Conservation (phyloP, 2,113 vertebrate species). For the Archilochus colubris region DNA sequence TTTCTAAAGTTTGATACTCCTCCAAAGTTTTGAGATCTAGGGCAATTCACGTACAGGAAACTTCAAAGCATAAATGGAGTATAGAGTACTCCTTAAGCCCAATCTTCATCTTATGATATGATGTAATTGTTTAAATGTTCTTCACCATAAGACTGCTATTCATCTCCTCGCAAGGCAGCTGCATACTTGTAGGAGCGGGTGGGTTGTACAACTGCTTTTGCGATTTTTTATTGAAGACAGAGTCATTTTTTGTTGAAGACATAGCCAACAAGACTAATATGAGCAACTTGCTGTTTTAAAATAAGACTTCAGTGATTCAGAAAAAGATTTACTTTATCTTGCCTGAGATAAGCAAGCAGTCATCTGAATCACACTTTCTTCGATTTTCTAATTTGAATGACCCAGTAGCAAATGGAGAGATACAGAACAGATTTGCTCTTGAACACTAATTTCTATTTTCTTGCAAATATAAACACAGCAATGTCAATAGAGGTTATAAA, state of each 20-base stretch:
- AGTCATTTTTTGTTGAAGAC: background rate
- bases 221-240: background rate
- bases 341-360: accelerated
- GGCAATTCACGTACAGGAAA: background rate
- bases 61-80: background rate
- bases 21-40: background rate
- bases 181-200: background rate
- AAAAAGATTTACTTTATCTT: background rate
- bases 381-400: background rate
- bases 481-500: background rate
- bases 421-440: background rate
- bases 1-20: background rate
- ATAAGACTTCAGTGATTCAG: background rate
- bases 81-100: background rate
- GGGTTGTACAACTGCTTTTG: background rate
- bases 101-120: background rate
- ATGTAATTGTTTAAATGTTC: background rate
- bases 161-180: background rate
- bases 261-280: background rate
- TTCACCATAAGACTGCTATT: background rate
- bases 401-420: background rate
- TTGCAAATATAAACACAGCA: background rate
- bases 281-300: background rate
- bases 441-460: background rate
- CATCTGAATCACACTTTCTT: background rate